These are phyloP conservation scores for Stenurella melanura DNA, from an alignment of 2,888 invertebrate genomes.

Conservation along the genomic window DNA sequence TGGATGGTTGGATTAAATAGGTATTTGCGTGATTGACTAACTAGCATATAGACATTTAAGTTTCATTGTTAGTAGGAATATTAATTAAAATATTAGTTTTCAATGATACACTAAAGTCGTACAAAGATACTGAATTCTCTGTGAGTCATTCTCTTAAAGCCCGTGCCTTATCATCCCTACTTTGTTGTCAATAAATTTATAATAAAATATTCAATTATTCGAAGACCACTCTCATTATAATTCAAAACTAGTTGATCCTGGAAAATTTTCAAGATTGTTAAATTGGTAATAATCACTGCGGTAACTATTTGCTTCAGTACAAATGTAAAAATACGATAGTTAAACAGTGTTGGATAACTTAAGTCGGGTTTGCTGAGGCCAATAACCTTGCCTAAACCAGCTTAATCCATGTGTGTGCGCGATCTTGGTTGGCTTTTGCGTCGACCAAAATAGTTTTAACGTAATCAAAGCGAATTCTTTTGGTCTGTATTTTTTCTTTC, in stretches of 20 bases:
- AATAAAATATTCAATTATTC: neutral
- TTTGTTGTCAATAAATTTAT: too few relatives aligned
- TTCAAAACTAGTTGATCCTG: neutral
- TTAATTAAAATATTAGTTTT: too few relatives aligned
- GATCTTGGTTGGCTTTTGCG: slow-evolving; percentile 29
- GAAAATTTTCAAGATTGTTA: slow-evolving; percentile 10
- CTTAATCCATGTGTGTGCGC: slow-evolving; percentile 31
- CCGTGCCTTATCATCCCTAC: too few relatives aligned
- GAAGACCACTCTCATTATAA: neutral
- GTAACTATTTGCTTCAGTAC: slow-evolving; percentile 9
- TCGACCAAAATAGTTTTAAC: slow-evolving; percentile 37
- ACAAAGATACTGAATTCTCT: too few relatives aligned
- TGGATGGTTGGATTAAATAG: too few relatives aligned
- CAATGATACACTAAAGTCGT: too few relatives aligned
- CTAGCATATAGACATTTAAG: too few relatives aligned
- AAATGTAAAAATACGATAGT: slow-evolving; percentile 24
- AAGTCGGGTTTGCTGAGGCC: slow-evolving; percentile 38
- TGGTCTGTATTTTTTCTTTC: slow-evolving; percentile 32
- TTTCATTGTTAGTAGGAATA: too few relatives aligned
- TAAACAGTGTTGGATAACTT: slow-evolving; percentile 35
- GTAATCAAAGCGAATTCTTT: slow-evolving; percentile 41
- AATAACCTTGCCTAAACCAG: slow-evolving; percentile 39
- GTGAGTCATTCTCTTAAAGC: too few relatives aligned
- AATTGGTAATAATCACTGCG: slow-evolving; percentile 27
- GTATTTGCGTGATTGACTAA: too few relatives aligned